Conservation (phyloP, 1,140 invertebrate genomes). For the Psilanteris sp. region DNA sequence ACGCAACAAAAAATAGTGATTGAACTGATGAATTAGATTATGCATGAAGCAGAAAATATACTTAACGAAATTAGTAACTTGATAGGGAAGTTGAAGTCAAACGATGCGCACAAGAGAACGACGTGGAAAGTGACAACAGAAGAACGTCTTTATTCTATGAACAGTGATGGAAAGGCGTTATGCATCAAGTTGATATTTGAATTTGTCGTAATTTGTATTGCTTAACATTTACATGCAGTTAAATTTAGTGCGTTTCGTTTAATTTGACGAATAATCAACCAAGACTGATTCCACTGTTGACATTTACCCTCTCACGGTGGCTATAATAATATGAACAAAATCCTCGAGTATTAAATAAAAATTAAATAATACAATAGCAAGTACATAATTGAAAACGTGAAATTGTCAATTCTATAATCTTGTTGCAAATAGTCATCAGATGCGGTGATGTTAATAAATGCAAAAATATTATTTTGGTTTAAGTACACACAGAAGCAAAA, state of each 20-base stretch:
- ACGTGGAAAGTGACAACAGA: conserved; percentile 35
- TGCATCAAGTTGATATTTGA: conserved; percentile 73
- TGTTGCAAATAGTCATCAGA: too few species aligned
- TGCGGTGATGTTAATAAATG: too few species aligned
- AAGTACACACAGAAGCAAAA: too few species aligned
- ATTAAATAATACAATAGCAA: too few species aligned
- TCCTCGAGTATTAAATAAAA: too few species aligned
- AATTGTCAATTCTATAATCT: too few species aligned
- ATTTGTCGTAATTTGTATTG: conserved; percentile 75
- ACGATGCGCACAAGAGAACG: conserved; percentile 42
- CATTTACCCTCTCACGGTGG: too few species aligned
- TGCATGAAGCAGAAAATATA: conserved; percentile 58
- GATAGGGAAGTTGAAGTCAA: conserved; percentile 54
- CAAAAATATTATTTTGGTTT: too few species aligned
- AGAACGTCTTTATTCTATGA: conserved; percentile 65
- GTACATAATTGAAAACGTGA: too few species aligned
- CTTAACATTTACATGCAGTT: conserved; percentile 64
- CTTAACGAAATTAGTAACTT: conserved; percentile 67
- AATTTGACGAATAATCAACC: conserved; percentile 23
- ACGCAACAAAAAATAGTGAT: conserved; percentile 2
- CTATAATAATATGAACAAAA: too few species aligned
- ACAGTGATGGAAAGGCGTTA: conserved; percentile 70
- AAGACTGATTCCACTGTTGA: conserved; percentile 1
- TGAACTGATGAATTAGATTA: conserved; percentile 37
- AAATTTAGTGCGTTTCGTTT: conserved; percentile 57